phyloP scores from a whole-genome alignment of 37 sponge, comb jelly and placozoan species.

The Amphimedon queenslandica region DNA sequence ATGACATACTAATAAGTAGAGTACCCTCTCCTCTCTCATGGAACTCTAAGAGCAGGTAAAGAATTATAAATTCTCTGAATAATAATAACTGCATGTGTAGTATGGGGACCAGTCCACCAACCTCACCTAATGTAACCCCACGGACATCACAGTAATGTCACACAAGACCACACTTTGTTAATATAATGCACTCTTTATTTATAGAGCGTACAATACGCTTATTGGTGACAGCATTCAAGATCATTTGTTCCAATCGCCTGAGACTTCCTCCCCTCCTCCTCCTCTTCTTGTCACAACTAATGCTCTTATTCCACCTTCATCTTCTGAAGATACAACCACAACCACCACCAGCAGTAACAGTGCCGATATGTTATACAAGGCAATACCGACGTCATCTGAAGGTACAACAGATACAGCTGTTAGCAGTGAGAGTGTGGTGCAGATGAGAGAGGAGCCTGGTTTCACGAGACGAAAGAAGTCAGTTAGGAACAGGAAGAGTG shows the following conservation, averaged over 20 bases:
- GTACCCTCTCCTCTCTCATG: slow-evolving; percentile 24
- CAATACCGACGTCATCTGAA: neutral
- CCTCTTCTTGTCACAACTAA: no score
- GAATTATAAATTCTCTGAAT: neutral
- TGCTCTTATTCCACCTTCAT: neutral
- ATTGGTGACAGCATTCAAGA: slow-evolving; percentile 35
- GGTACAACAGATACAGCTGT: neutral
- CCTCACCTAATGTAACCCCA: slow-evolving; percentile 39
- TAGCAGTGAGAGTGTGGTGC: neutral
- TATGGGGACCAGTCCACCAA: slow-evolving; percentile 37
- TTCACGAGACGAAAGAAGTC: neutral
- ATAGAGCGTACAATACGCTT: slow-evolving; percentile 12
- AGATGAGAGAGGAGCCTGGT: neutral
- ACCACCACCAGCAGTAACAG: no score
- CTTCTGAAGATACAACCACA: no score
- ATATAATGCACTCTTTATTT: neutral
- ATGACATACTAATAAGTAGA: neutral
- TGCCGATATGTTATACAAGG: neutral
- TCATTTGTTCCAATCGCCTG: slow-evolving; percentile 28
- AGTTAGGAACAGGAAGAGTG: slow-evolving; percentile 18
- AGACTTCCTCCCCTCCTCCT: no score
- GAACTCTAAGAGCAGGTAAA: slow-evolving; percentile 27
- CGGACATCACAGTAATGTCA: slow-evolving; percentile 38
- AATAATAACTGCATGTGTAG: neutral
- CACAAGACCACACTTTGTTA: neutral